Evolutionary conservation across 2,888 invertebrate species (phyloP).

Genomic region (Drosophila ezoana): DNA sequence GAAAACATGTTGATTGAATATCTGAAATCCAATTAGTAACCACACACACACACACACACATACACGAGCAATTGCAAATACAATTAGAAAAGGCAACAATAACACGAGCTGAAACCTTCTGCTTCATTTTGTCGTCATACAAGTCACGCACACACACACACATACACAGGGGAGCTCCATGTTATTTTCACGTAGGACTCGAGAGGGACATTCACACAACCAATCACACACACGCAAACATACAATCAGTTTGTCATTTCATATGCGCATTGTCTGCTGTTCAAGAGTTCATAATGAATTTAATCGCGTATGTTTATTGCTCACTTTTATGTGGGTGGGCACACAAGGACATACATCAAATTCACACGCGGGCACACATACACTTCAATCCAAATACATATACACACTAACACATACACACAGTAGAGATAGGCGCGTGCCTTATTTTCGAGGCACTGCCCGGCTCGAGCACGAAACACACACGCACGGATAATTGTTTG

Average conservation of each 20-base stretch:
- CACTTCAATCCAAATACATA: not conserved
- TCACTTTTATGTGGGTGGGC: constrained; percentile 67
- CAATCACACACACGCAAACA: constrained; percentile 36
- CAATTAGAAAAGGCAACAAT: constrained; percentile 62
- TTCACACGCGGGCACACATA: constrained; percentile 27
- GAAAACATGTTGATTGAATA: constrained; percentile 67
- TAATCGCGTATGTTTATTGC: constrained; percentile 84
- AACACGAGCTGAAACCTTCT: constrained; percentile 42
- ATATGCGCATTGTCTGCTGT: constrained; percentile 72
- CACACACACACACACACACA: constrained; percentile 15
- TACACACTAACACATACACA: not conserved
- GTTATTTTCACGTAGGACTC: constrained; percentile 34
- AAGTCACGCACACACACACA: constrained; percentile 50
- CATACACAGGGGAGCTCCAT: constrained; percentile 5
- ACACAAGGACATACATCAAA: constrained; percentile 19
- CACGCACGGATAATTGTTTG: too few relatives aligned
- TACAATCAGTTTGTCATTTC: constrained; percentile 68
- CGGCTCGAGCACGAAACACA: too few relatives aligned
- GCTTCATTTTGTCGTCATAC: constrained; percentile 43
- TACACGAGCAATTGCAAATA: constrained; percentile 41
- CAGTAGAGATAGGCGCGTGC: too few relatives aligned
- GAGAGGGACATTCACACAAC: constrained; percentile 35
- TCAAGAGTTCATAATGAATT: constrained; percentile 84
- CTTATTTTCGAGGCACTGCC: too few relatives aligned
- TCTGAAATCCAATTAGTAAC: constrained; percentile 70